These are phyloP conservation scores for Panulirus ornatus DNA, from an alignment of 1,140 invertebrate species.

Conservation along the genomic window DNA sequence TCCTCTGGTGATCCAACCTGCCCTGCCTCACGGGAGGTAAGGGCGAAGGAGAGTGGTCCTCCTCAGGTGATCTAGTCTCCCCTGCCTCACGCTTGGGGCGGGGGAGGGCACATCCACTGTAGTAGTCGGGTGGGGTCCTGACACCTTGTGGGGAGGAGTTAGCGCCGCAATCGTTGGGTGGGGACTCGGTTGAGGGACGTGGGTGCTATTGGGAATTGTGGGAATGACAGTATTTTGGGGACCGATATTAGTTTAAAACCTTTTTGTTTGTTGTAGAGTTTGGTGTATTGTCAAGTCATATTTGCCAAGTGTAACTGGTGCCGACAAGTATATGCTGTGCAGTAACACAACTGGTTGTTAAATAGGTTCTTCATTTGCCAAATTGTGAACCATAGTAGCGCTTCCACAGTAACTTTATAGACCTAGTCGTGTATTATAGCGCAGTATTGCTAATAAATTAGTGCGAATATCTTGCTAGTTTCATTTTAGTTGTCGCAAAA, in stretches of 20 bases:
- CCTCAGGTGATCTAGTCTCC: no score
- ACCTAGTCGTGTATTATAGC: constrained; percentile 60
- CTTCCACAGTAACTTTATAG: constrained; percentile 46
- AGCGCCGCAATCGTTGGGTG: no score
- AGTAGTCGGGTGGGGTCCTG: neutral
- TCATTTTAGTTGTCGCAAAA: constrained; percentile 35
- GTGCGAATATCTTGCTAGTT: constrained; percentile 55
- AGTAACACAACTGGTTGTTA: constrained; percentile 27
- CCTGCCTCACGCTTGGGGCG: no score
- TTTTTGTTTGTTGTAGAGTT: constrained; percentile 14
- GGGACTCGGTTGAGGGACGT: no score
- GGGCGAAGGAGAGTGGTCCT: no score
- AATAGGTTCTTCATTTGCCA: constrained; percentile 48
- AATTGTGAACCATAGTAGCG: constrained; percentile 61
- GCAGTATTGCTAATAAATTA: constrained; percentile 61
- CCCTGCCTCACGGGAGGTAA: no score
- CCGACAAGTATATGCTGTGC: constrained; percentile 1
- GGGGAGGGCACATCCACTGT: no score
- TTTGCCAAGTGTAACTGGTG: constrained; percentile 26
- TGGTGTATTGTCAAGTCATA: neutral
- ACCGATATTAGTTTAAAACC: neutral
- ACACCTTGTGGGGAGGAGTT: neutral
- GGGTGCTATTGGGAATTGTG: neutral
- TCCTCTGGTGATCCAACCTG: no score
- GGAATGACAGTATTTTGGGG: neutral